Base-by-base conservation (phyloP, 2,797 vertebrate species). In the Tiaroga cobitis region DNA sequence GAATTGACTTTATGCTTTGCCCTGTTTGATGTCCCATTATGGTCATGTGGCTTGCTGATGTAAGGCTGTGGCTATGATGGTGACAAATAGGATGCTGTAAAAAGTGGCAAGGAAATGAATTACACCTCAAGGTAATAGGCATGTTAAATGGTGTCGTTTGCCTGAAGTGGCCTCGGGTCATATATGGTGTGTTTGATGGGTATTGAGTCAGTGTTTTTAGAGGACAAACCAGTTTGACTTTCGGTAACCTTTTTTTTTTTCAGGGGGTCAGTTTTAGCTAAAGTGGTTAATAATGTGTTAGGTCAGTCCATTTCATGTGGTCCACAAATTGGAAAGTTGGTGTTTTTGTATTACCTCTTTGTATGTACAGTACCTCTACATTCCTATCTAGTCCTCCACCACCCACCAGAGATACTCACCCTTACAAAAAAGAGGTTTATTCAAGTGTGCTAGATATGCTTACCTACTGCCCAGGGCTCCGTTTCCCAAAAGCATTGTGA, bases 21-120 rank as follows among this genome's bases (percentile, higher is more conserved):
- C 29, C 46, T 39, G 72, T 56, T 70, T 76, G 37, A 86, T 69
- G 61, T 61, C 63, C 72, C n/a, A 76, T 82, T 82, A 81, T 51
- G 32, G 24, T 43, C 61, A 56, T 76, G 79, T 63, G 65, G 43
- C 49, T 82, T n/a, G 70, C 61, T 56, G 61, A 77, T 77, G 15
- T 56, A 82, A 37, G 65, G 39, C 78, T 78, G 39, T 54, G 80
- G n/a, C 43, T 78, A 72, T 37, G 65, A 82, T 78, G 39, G 54
- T 61, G 59, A 26, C 39, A 73, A 56, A 39, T 56, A 13, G 37
- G 43, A 86, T 69, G 65, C 74, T 49, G 76, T 76, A 43, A 19
- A 80, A 67, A 80, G 63, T 81, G 79, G 29, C 63, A 81, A 29
- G 65, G 29, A 81, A 69, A 67, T 67, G 1, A 68, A 67, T 69